phyloP scores from a whole-genome alignment of 2,888 invertebrate genomes.

The Gymnoscelis rufifasciata region DNA sequence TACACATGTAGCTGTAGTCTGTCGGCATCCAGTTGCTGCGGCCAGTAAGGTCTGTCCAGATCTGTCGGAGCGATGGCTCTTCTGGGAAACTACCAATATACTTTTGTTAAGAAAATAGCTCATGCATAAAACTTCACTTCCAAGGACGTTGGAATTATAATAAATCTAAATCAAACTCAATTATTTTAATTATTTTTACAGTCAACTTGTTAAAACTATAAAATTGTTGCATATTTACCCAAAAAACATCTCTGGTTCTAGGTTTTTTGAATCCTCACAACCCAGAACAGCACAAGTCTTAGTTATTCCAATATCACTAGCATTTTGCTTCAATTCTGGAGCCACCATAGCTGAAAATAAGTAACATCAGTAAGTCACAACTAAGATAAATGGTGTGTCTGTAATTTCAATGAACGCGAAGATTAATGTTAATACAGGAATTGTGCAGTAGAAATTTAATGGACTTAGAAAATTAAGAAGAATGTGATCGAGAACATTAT shows the following conservation, averaged over 20 bases:
- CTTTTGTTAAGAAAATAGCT: too few species aligned
- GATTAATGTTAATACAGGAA: too few species aligned
- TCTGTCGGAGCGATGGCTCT: slow-evolving; percentile 55
- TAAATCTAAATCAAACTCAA: too few species aligned
- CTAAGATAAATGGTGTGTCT: background rate
- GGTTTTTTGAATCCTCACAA: slow-evolving; percentile 67
- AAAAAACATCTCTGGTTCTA: slow-evolving; percentile 62
- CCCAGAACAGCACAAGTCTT: slow-evolving; percentile 69
- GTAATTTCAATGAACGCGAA: background rate
- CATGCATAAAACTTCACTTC: too few species aligned
- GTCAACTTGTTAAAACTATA: background rate
- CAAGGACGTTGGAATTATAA: too few species aligned
- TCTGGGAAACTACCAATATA: slow-evolving; percentile 59
- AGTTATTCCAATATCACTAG: slow-evolving; percentile 60
- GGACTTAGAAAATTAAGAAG: too few species aligned
- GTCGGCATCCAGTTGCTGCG: slow-evolving; percentile 72
- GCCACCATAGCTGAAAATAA: slow-evolving; percentile 65
- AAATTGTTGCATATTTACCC: slow-evolving; percentile 41
- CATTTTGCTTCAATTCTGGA: slow-evolving; percentile 64
- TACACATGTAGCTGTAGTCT: slow-evolving; percentile 69
- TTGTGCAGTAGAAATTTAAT: too few species aligned
- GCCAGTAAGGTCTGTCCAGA: slow-evolving; percentile 71
- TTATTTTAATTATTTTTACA: too few species aligned
- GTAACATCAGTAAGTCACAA: background rate
- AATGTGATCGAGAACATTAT: too few species aligned